These are phyloP conservation scores for Arvicanthis niloticus DNA, from an alignment of 2,113 vertebrate species.

Conservation along the genomic window DNA sequence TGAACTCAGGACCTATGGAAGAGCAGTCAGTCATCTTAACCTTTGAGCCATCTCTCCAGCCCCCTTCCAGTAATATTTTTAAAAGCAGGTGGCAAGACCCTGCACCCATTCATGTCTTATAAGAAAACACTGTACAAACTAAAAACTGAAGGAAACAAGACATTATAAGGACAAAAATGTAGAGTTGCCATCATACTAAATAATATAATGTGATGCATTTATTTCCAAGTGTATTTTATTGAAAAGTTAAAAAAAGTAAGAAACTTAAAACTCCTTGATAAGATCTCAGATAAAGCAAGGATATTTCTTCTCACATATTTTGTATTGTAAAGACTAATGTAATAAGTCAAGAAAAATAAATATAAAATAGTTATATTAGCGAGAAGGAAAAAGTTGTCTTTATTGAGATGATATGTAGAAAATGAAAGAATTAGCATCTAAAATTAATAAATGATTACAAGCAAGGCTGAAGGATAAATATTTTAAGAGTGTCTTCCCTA, in stretches of 20 bases:
- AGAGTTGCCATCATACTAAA: not conserved
- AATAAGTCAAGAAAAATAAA: slow-evolving; percentile 3
- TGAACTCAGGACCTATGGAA: too few species aligned
- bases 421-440: not conserved
- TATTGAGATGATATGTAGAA: not conserved
- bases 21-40: too few species aligned
- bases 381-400: not conserved
- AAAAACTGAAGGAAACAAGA: not conserved
- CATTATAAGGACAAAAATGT: not conserved
- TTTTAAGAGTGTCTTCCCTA: not conserved
- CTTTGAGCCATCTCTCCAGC: too few species aligned
- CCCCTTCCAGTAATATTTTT: too few species aligned
- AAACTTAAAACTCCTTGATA: not conserved
- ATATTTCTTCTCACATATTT: not conserved
- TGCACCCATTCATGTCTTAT: not conserved
- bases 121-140: not conserved
- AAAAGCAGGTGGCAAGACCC: not conserved
- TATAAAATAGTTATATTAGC: not conserved
- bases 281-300: not conserved
- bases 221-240: not conserved
- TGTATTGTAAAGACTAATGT: not conserved
- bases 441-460: not conserved
- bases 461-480: not conserved
- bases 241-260: not conserved
- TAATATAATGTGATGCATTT: not conserved